Evolutionary conservation across 2,797 vertebrate species (phyloP), one percentile per base, ranked within the genome.

Genomic region (Limosa lapponica): DNA sequence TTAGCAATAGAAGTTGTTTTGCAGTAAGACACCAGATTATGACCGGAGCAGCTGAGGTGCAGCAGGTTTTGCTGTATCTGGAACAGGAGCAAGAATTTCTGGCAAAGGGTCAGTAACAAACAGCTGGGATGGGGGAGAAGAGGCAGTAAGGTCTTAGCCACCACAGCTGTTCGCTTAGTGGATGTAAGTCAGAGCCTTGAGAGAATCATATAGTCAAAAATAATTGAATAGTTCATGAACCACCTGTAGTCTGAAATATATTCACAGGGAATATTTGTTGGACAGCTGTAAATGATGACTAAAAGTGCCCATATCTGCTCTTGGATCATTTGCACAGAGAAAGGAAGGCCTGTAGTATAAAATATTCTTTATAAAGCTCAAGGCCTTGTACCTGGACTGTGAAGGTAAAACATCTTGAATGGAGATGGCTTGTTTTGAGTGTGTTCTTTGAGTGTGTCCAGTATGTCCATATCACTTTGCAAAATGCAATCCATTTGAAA

Each of bases 31-130:
- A 32, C 58, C 62, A 87, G 94, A 95, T 92, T 95, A 93, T 52
- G 86, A 70, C 44, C 39, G 73, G 36, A 96, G 93, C 95, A 97
- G 96, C 96, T 97, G 96, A 97, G 92, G 73, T 96, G 88, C 92
- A 95, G 92, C 80, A 94, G 81, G 83, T 97, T 97, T 95, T 95
- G 92, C 93, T 96, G 88, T 96, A 87, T 78, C 90, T 97, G 96
- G 94, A 96, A 90, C 11, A 16, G 48, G 36, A 94, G 86, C 96
- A 96, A 97, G 88, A 97, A 97, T 96, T 96, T 95, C 66, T 97
- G 95, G 96, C 96, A 95, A 85, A 84, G 39, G 86, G 88, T 95
- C 89, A 84, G 59, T 82, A 92, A 64, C 46, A 96, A 97, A 97
- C 96, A 97, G 96, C 96, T 97, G 95, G 93, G 94, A 87, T 82